Conservation (phyloP, 2,888 invertebrate species). For the Chydorus sphaericus region DNA sequence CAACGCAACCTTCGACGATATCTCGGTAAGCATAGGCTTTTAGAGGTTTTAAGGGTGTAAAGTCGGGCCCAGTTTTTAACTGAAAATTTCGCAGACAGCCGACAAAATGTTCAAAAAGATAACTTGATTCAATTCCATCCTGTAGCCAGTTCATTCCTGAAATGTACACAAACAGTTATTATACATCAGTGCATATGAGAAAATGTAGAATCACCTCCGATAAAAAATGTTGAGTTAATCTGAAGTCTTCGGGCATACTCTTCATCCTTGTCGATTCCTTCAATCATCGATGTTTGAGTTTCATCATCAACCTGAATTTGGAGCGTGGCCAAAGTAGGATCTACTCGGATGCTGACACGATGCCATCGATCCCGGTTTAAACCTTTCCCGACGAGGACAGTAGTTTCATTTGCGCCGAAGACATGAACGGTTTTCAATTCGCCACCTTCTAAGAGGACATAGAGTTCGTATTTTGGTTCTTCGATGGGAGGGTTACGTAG, state of each 20-base stretch:
- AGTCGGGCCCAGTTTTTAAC: slow-evolving; percentile 69
- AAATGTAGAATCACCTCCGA: slow-evolving; percentile 53
- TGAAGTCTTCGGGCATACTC: slow-evolving; percentile 71
- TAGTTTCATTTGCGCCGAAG: slow-evolving; percentile 71
- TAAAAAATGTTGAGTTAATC: slow-evolving; percentile 70
- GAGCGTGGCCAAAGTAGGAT: slow-evolving; percentile 68
- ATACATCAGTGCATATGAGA: no score
- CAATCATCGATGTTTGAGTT: slow-evolving; percentile 60
- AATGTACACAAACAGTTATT: background rate
- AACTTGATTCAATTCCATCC: slow-evolving; percentile 73
- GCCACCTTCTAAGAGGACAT: slow-evolving; percentile 81
- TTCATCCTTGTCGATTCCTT: slow-evolving; percentile 65
- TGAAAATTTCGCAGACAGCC: slow-evolving; percentile 81
- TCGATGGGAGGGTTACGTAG: slow-evolving; percentile 67
- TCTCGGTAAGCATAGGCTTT: slow-evolving; percentile 80
- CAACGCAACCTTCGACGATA: slow-evolving; percentile 73
- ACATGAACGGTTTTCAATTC: slow-evolving; percentile 83
- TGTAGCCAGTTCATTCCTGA: slow-evolving; percentile 73
- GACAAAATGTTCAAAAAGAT: slow-evolving; percentile 82
- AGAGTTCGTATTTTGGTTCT: slow-evolving; percentile 74
- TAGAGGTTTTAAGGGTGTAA: slow-evolving; percentile 62
- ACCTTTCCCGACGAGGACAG: slow-evolving; percentile 68
- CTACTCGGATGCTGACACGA: slow-evolving; percentile 69
- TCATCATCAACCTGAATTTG: slow-evolving; percentile 75
- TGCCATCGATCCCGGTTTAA: slow-evolving; percentile 83